These are phyloP conservation scores for Anodontia alba DNA, from an alignment of 2,888 invertebrate species.

Conservation along the genomic window DNA sequence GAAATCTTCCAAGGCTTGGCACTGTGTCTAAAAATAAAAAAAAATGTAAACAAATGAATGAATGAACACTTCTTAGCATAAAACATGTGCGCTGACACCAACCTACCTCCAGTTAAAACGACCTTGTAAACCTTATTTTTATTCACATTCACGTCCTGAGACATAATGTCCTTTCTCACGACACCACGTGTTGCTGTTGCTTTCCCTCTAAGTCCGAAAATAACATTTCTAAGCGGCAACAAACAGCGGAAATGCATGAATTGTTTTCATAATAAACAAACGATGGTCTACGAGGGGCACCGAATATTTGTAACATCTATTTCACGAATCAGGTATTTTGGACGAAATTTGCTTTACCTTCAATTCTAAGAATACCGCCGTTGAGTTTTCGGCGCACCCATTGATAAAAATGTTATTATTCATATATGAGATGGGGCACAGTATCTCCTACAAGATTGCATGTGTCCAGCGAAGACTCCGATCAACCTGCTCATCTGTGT, in stretches of 20 bases:
- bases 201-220: slow-evolving; percentile 18
- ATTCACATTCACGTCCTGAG: slow-evolving; percentile 74
- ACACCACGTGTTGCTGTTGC: slow-evolving; percentile 41
- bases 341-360: too few relatives aligned
- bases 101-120: slow-evolving; percentile 94
- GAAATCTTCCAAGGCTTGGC: too few relatives aligned
- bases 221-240: slow-evolving; percentile 26
- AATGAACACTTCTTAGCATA: background rate
- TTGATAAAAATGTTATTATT: too few relatives aligned
- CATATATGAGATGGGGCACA: too few relatives aligned
- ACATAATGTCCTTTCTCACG: slow-evolving; percentile 62
- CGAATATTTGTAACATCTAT: background rate
- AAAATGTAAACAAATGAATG: background rate
- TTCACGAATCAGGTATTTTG: background rate
- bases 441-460: too few relatives aligned
- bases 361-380: too few relatives aligned
- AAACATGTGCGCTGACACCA: background rate
- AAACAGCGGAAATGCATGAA: slow-evolving; percentile 46
- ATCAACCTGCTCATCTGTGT: too few relatives aligned
- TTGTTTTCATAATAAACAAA: slow-evolving; percentile 13
- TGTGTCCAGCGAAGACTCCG: too few relatives aligned
- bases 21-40: background rate
- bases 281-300: background rate
- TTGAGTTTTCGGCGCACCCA: too few relatives aligned
- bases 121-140: slow-evolving; percentile 90